phyloP scores from a whole-genome alignment of 2,888 invertebrate genomes.

The Diaphora mendica region DNA sequence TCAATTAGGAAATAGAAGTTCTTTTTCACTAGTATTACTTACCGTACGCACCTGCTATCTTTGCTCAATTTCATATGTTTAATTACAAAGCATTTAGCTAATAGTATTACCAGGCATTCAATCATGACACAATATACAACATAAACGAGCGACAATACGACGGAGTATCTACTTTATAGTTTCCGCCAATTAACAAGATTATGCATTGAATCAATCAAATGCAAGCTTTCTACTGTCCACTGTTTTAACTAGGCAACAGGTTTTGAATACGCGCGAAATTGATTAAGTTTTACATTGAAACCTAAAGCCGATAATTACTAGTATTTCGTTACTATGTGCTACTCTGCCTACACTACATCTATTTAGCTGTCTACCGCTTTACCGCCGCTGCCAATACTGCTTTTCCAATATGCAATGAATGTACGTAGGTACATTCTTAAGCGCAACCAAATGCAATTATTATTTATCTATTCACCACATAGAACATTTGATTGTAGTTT shows the following conservation, averaged over 20 bases:
- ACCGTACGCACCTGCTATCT: not conserved
- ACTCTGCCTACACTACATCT: not conserved
- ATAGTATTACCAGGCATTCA: not conserved
- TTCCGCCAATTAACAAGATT: slow-evolving; percentile 25
- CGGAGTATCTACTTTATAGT: not conserved
- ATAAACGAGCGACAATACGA: not conserved
- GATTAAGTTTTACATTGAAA: slow-evolving; percentile 45
- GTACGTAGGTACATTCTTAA: not conserved
- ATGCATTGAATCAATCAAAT: slow-evolving; percentile 21
- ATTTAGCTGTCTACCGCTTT: slow-evolving; percentile 8
- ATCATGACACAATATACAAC: not conserved
- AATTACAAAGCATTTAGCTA: not conserved
- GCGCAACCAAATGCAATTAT: not conserved
- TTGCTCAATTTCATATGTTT: not conserved
- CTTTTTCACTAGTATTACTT: not conserved
- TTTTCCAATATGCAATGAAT: not conserved
- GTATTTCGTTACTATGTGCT: slow-evolving; percentile 6
- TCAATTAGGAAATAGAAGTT: not conserved
- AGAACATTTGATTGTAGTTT: not conserved
- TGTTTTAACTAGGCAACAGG: slow-evolving; percentile 27
- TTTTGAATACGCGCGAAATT: slow-evolving; percentile 40
- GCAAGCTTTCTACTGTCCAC: slow-evolving; percentile 39
- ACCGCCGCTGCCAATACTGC: not conserved
- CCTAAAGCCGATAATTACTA: slow-evolving; percentile 26
- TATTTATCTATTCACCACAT: not conserved